Conservation (phyloP, 2,113 vertebrate species). For the Lates calcarifer region DNA sequence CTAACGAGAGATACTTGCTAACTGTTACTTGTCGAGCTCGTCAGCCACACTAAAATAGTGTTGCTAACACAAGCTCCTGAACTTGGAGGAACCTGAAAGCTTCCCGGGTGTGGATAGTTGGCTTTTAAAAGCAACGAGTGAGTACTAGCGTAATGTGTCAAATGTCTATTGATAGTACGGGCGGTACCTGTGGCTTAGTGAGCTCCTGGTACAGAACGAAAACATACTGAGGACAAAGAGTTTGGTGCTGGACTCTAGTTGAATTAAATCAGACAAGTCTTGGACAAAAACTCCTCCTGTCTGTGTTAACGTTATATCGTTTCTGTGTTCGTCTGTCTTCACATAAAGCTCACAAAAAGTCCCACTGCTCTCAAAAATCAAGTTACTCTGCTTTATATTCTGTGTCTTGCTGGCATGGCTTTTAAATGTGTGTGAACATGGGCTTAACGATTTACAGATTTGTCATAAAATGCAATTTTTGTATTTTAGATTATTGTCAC, state of each 20-base stretch:
- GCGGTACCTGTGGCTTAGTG: neutral
- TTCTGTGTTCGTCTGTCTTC: too few relatives aligned
- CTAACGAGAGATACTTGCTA: neutral
- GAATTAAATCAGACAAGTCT: neutral
- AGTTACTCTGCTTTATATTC: too few relatives aligned
- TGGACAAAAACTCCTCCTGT: too few relatives aligned
- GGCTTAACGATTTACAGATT: too few relatives aligned
- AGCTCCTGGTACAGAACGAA: neutral
- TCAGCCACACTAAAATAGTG: conserved; percentile 12
- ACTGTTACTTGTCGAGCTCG: neutral
- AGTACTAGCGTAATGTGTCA: neutral
- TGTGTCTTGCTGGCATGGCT: too few relatives aligned
- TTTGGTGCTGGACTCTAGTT: neutral
- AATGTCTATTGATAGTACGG: neutral
- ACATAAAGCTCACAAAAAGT: too few relatives aligned
- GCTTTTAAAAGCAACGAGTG: conserved; percentile 1
- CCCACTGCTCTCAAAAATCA: too few relatives aligned
- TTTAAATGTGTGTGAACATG: too few relatives aligned
- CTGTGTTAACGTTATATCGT: too few relatives aligned
- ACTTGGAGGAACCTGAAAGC: neutral
- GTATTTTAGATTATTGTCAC: too few relatives aligned
- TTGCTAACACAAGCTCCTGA: conserved; percentile 18
- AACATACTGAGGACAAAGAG: too few relatives aligned
- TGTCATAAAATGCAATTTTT: too few relatives aligned
- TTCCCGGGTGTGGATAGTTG: neutral